Evolutionary conservation across 2,888 invertebrate species (phyloP).

Genomic region (Ypsolopha sequella): DNA sequence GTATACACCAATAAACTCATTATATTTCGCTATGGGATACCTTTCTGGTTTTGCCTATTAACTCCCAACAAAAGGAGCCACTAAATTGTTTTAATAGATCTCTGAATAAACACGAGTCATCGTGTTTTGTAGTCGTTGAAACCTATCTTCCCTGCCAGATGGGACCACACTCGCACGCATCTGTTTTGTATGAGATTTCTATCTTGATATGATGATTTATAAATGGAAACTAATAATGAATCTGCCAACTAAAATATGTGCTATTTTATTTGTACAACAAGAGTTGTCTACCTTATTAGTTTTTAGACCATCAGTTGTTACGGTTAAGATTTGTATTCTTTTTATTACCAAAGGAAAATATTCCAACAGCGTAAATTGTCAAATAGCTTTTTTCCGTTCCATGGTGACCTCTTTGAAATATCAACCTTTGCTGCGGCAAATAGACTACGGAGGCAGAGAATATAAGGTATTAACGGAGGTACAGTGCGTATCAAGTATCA

Average conservation of each 20-base stretch:
- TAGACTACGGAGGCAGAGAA: too few species aligned
- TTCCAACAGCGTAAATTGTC: too few species aligned
- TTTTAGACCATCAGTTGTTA: too few species aligned
- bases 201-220: constrained; percentile 27
- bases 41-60: constrained; percentile 43
- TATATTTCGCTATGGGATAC: constrained; percentile 58
- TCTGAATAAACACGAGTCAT: constrained; percentile 49
- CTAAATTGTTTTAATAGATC: constrained; percentile 67
- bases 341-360: too few species aligned
- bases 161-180: constrained; percentile 25
- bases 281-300: too few species aligned
- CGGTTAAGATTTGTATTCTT: too few species aligned
- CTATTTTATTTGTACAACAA: background rate
- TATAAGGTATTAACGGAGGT: too few species aligned
- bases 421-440: too few species aligned
- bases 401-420: too few species aligned
- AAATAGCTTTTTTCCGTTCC: too few species aligned
- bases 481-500: too few species aligned
- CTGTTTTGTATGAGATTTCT: constrained; percentile 46
- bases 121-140: constrained; percentile 43
- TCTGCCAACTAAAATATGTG: background rate
- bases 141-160: constrained; percentile 32
- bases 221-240: background rate
- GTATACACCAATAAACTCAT: constrained; percentile 27
- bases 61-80: constrained; percentile 43